These are phyloP conservation scores for Aphis gossypii DNA, from an alignment of 1,140 invertebrate species.

Conservation along the genomic window DNA sequence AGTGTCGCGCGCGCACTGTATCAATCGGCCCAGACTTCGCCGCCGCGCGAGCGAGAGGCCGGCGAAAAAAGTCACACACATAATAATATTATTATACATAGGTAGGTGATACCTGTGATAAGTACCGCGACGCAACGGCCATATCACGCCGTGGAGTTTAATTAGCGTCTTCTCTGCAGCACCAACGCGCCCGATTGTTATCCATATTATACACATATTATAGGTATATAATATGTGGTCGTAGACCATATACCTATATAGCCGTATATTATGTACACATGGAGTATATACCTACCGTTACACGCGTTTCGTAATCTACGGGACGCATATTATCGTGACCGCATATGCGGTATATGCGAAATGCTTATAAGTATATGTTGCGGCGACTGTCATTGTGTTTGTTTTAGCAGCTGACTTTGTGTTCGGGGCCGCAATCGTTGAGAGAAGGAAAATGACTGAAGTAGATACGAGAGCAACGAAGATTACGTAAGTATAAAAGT, in stretches of 20 bases:
- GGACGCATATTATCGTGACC: slow-evolving; percentile 23
- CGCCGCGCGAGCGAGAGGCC: not conserved
- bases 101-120: not conserved
- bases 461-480: no score
- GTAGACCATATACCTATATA: not conserved
- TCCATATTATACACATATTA: not conserved
- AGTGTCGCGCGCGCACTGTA: slow-evolving; percentile 17
- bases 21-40: not conserved
- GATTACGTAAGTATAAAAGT: no score
- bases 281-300: slow-evolving; percentile 25
- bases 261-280: not conserved
- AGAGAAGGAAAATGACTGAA: not conserved
- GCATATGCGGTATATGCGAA: not conserved
- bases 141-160: slow-evolving; percentile 22
- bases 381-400: not conserved
- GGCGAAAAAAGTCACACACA: not conserved
- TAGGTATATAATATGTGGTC: no score
- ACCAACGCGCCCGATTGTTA: slow-evolving; percentile 12
- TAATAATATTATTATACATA: not conserved
- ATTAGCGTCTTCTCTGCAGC: slow-evolving; percentile 45
- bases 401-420: not conserved
- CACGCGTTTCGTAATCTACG: slow-evolving; percentile 1
- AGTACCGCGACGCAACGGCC: not conserved
- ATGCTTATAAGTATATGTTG: not conserved
- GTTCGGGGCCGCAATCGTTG: not conserved